Percentiles rank a stretch among this genome's conserved stretches.
Conservation (phyloP, 2,113 vertebrate genomes). For the Stercorarius parasiticus region DNA sequence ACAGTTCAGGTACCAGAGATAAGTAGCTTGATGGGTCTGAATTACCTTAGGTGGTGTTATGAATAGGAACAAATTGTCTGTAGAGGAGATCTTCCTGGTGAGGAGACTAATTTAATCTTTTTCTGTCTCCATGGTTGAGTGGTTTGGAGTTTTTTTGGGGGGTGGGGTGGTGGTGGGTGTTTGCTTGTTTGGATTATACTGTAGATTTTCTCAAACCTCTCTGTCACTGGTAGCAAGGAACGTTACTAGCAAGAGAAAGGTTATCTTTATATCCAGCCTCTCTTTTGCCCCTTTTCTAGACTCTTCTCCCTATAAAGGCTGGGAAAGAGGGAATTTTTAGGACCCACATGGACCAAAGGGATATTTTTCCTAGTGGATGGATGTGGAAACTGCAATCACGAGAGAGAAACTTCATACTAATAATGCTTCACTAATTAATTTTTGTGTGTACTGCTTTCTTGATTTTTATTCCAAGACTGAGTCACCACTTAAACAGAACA, state of each 20-base stretch:
- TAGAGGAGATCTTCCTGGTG: background rate
- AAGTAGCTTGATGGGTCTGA: background rate
- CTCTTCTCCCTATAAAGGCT: background rate
- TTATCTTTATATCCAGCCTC: background rate
- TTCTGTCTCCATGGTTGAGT: background rate
- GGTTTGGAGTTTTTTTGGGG: background rate
- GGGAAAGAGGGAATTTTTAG: background rate
- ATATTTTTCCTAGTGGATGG: background rate
- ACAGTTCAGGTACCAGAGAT: background rate
- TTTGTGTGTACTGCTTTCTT: background rate
- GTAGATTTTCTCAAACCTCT: background rate
- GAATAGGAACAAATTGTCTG: background rate
- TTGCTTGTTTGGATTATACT: background rate
- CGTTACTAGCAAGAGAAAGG: background rate
- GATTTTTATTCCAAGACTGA: background rate
- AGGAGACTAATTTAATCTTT: background rate
- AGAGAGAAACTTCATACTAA: background rate
- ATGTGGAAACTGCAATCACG: background rate
- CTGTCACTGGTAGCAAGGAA: background rate
- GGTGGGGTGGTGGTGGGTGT: too few relatives aligned
- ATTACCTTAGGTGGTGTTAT: background rate
- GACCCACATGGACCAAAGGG: background rate
- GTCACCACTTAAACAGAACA: background rate
- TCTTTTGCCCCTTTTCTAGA: background rate
- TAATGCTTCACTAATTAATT: background rate